phyloP scores from a whole-genome alignment of 1,140 invertebrate genomes.

The Probaryconus sp. region DNA sequence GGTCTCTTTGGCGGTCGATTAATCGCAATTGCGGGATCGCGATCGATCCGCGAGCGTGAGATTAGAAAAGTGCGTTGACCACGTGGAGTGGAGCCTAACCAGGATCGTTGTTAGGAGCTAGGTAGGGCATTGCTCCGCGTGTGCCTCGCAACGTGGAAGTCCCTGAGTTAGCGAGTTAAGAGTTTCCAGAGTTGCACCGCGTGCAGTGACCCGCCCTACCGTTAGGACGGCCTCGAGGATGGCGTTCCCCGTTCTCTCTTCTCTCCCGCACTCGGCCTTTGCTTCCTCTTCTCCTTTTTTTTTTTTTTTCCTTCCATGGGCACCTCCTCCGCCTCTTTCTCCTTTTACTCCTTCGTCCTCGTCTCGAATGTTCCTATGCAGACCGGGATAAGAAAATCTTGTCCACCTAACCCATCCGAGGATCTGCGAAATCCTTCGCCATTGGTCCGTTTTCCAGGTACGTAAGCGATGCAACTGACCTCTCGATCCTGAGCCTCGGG shows the following conservation, averaged over 20 bases:
- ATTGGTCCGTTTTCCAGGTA: conserved; percentile 34
- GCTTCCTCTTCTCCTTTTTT: conserved; percentile 19
- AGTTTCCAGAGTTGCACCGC: conserved; percentile 73
- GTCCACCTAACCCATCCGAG: conserved; percentile 54
- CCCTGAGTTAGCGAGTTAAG: conserved; percentile 65
- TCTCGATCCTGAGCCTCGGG: conserved; percentile 35
- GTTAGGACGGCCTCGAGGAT: conserved; percentile 79
- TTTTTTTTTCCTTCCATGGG: conserved; percentile 23
- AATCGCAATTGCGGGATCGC: too few relatives aligned
- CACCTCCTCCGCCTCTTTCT: conserved; percentile 14
- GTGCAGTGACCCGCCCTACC: conserved; percentile 79
- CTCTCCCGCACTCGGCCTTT: conserved; percentile 24
- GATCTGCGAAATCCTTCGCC: conserved; percentile 10
- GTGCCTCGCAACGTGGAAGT: conserved; percentile 46
- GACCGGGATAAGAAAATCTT: conserved; percentile 63
- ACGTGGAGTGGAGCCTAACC: too few relatives aligned
- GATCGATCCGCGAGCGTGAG: too few relatives aligned
- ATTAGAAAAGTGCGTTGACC: too few relatives aligned
- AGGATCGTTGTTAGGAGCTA: conserved; percentile 76
- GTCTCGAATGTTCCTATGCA: conserved; percentile 59
- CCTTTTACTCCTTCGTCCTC: conserved; percentile 3
- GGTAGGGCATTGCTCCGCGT: conserved; percentile 76
- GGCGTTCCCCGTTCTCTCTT: conserved; percentile 59
- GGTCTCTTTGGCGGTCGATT: too few relatives aligned
- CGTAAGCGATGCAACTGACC: conserved; percentile 44